A percentile compares a stretch with the other conserved stretches of the same genome.
These are phyloP conservation scores for Macrostomum lignano DNA, from an alignment of 1,140 invertebrate genomes.

Conservation along the genomic window DNA sequence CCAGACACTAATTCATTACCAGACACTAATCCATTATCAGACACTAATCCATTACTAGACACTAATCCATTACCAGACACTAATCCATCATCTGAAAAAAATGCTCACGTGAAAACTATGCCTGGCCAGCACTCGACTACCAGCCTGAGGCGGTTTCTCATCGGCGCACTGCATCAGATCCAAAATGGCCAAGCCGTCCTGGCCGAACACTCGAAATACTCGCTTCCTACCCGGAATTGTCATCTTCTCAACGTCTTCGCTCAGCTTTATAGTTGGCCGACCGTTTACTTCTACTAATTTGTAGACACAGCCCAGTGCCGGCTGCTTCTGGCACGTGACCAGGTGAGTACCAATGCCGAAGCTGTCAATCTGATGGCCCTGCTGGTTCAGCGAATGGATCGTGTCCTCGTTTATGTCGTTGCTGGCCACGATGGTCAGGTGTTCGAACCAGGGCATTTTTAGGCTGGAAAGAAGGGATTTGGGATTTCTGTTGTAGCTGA, in stretches of 20 bases:
- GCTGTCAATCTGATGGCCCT: conserved; percentile 70
- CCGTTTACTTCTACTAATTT: conserved; percentile 83
- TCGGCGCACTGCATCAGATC: conserved; percentile 53
- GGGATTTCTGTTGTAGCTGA: too few species aligned
- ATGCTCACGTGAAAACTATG: conserved; percentile 71
- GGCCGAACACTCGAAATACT: conserved; percentile 51
- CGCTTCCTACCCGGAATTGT: conserved; percentile 78
- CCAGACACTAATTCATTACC: too few species aligned
- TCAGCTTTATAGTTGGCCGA: conserved; percentile 72
- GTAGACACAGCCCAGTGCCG: conserved; percentile 85
- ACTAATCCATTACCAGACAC: too few species aligned
- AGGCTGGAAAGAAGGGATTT: conserved; percentile 27
- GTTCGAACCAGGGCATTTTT: conserved; percentile 50
- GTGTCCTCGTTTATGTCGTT: conserved; percentile 99
- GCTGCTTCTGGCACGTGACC: conserved; percentile 51
- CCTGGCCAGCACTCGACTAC: conserved; percentile 57
- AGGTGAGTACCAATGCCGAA: conserved; percentile 90
- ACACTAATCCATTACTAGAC: too few species aligned
- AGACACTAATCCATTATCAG: too few species aligned
- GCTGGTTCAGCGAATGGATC: conserved; percentile 81
- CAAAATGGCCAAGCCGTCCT: conserved; percentile 37
- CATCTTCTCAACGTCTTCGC: conserved; percentile 85
- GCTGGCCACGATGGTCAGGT: conserved; percentile 68
- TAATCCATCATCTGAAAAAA: too few species aligned
- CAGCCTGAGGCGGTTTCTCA: conserved; percentile 45